Conservation (phyloP, 1,140 invertebrate genomes). For the Agrypnia vestita region DNA sequence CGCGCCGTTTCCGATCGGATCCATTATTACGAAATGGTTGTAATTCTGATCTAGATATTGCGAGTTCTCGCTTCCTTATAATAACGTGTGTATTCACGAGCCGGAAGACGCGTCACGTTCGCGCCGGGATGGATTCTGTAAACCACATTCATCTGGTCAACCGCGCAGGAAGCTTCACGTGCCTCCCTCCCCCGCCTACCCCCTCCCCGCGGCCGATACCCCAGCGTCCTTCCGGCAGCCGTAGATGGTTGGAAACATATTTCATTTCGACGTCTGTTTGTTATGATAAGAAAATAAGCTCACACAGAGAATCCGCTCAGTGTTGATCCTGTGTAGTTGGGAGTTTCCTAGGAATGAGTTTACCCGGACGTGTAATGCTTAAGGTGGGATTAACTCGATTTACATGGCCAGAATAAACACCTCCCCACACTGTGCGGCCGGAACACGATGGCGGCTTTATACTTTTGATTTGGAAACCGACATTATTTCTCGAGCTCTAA, state of each 20-base stretch:
- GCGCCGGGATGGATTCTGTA: too few species aligned
- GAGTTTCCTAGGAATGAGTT: not conserved
- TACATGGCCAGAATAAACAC: not conserved
- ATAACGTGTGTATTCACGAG: too few species aligned
- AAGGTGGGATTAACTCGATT: conserved; percentile 4
- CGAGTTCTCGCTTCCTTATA: too few species aligned
- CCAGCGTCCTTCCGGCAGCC: not conserved
- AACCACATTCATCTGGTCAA: not conserved
- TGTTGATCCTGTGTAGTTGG: conserved; percentile 3
- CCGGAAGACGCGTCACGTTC: too few species aligned
- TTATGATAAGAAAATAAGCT: conserved; percentile 32
- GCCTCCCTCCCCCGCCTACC: not conserved
- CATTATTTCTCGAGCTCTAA: too few species aligned
- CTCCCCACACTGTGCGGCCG: too few species aligned
- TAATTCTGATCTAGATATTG: too few species aligned
- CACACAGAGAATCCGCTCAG: conserved; percentile 2
- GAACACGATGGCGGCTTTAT: not conserved
- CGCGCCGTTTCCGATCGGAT: too few species aligned
- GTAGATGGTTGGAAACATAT: conserved; percentile 18
- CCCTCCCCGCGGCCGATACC: not conserved
- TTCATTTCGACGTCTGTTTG: conserved; percentile 27
- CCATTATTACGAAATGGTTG: too few species aligned
- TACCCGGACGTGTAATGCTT: conserved; percentile 3
- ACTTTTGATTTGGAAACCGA: not conserved
- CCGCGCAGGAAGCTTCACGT: conserved; percentile 8